These are phyloP conservation scores for Chaetophractus vellerosus DNA, from an alignment of 2,797 vertebrate species.

Conservation along the genomic window DNA sequence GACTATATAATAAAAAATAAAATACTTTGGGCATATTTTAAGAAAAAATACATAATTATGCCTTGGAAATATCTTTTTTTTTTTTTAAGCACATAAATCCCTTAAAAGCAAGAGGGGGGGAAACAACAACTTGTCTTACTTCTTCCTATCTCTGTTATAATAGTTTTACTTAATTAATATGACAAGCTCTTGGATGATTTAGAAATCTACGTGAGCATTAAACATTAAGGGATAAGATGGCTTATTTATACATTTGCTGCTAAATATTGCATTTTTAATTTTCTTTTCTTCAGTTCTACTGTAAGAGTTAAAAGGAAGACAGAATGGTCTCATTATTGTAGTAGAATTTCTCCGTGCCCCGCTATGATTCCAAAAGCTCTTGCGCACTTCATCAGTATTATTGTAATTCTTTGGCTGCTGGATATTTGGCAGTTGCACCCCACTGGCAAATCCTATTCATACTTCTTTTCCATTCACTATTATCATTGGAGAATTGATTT, in stretches of 20 bases:
- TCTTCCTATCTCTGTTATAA: constrained; percentile 74
- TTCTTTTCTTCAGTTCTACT: constrained; percentile 87
- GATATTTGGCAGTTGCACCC: constrained; percentile 98
- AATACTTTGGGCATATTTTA: constrained; percentile 24
- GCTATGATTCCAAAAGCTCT: constrained; percentile 94
- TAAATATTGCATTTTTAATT: constrained; percentile 85
- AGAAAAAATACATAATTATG: neutral
- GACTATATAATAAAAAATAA: neutral
- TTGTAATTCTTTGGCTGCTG: constrained; percentile 98
- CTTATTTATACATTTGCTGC: constrained; percentile 86
- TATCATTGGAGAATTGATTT: constrained; percentile 97
- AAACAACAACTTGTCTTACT: constrained; percentile 69
- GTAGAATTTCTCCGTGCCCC: constrained; percentile 93
- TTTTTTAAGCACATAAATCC: constrained; percentile 41
- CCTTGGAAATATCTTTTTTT: constrained; percentile 38
- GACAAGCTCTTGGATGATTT: constrained; percentile 72
- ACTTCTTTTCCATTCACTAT: constrained; percentile 94
- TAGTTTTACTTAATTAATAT: constrained; percentile 79
- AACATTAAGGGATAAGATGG: constrained; percentile 83
- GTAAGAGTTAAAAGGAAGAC: constrained; percentile 89
- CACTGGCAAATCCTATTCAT: constrained; percentile 98
- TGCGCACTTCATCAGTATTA: constrained; percentile 97
- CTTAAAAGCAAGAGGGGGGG: constrained; percentile 28
- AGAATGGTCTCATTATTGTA: constrained; percentile 94
- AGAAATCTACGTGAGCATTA: constrained; percentile 72